Conservation (phyloP, 2,797 vertebrate species). For the Tenualosa ilisha region DNA sequence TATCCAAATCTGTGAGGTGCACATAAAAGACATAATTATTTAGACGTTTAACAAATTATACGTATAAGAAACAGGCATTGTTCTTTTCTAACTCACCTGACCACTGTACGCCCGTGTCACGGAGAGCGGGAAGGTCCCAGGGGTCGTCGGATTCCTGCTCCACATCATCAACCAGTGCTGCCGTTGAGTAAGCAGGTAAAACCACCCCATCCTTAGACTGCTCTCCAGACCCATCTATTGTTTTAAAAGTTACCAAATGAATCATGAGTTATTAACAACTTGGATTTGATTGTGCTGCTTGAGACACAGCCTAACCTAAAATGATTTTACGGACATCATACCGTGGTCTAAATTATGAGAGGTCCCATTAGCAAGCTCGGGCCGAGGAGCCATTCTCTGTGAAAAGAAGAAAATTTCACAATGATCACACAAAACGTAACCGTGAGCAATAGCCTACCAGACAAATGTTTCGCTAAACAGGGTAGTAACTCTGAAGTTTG, state of each 20-base stretch:
- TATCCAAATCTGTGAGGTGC: constrained; percentile 80
- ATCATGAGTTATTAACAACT: neutral
- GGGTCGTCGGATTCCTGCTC: constrained; percentile 72
- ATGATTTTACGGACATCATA: constrained; percentile 32
- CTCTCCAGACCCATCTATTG: constrained; percentile 52
- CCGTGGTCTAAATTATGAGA: constrained; percentile 55
- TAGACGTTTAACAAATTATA: neutral
- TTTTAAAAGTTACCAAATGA: neutral
- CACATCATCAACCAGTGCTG: constrained; percentile 72
- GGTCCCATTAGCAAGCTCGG: constrained; percentile 70
- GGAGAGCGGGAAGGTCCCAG: constrained; percentile 86
- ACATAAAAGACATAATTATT: neutral
- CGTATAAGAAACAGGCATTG: neutral
- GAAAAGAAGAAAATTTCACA: constrained; percentile 14
- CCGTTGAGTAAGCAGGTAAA: constrained; percentile 78
- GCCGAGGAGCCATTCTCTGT: constrained; percentile 86
- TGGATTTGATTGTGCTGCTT: neutral
- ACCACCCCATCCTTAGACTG: constrained; percentile 64
- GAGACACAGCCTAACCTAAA: neutral
- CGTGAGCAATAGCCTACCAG: neutral
- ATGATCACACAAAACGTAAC: neutral
- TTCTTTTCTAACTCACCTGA: constrained; percentile 77
- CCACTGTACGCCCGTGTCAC: constrained; percentile 85
- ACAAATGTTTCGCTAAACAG: neutral
- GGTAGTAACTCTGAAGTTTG: neutral